phyloP scores from a whole-genome alignment of 2,888 invertebrate species.

The Acholoe squamosa region DNA sequence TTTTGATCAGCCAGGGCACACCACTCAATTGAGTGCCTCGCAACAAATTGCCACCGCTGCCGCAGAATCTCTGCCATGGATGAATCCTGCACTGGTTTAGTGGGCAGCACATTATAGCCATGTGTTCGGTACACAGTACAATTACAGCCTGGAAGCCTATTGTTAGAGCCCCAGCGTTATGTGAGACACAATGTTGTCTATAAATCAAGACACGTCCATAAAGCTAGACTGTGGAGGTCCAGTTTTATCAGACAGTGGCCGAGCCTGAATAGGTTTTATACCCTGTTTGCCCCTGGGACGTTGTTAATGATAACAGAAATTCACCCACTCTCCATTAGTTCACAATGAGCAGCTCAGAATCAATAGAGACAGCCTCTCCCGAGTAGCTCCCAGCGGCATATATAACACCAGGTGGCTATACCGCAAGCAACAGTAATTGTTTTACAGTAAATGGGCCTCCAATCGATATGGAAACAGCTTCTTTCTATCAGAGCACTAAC shows the following conservation, averaged over 20 bases:
- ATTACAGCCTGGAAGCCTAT: not conserved
- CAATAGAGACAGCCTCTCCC: conserved; percentile 24
- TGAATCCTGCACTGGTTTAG: not conserved
- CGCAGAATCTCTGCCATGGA: not conserved
- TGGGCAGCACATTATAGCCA: not conserved
- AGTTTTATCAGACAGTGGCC: not conserved
- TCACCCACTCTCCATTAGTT: conserved; percentile 23
- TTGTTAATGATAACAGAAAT: conserved; percentile 42
- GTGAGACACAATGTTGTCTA: not conserved
- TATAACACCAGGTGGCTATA: not conserved
- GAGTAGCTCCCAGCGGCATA: not conserved
- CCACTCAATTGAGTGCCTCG: not conserved
- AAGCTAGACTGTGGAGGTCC: not conserved
- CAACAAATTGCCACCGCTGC: not conserved
- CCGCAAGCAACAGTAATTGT: not conserved
- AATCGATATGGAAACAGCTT: conserved; percentile 27
- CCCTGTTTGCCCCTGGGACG: not conserved
- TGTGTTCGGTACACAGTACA: not conserved
- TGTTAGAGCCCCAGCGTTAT: not conserved
- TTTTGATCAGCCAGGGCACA: not conserved
- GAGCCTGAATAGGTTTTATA: not conserved
- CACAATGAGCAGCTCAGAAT: conserved; percentile 17
- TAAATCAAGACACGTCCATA: conserved; percentile 21
- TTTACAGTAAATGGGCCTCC: conserved; percentile 20
- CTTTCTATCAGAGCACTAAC: not conserved